These are phyloP conservation scores for Archocentrus centrarchus DNA, from an alignment of 2,113 vertebrate species.

Conservation along the genomic window DNA sequence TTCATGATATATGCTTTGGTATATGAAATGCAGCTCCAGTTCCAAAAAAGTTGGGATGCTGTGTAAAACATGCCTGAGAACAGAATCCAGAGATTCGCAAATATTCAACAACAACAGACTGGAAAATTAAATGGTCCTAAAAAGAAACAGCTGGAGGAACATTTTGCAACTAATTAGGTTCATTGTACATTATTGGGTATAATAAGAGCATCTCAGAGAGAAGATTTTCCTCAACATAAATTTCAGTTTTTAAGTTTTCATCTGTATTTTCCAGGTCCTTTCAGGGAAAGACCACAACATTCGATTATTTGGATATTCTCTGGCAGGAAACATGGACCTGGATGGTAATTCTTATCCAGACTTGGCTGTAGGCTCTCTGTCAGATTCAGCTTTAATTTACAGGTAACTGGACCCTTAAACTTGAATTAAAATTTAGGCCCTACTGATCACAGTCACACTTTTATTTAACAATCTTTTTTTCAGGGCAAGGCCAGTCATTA, in stretches of 20 bases:
- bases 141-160: too few relatives aligned
- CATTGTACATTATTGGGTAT: too few relatives aligned
- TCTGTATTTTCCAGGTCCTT: slow-evolving; percentile 83
- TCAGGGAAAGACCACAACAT: slow-evolving; percentile 82
- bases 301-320: slow-evolving; percentile 91
- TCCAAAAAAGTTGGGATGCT: too few relatives aligned
- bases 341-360: slow-evolving; percentile 95
- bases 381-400: slow-evolving; percentile 90
- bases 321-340: slow-evolving; percentile 96
- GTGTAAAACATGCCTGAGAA: too few relatives aligned
- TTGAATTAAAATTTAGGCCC: slow-evolving; percentile 1
- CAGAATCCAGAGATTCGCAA: too few relatives aligned
- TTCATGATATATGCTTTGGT: too few relatives aligned
- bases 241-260: not conserved
- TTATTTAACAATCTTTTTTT: slow-evolving; percentile 42
- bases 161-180: too few relatives aligned
- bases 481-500: slow-evolving; percentile 91
- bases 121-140: too few relatives aligned
- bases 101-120: too few relatives aligned
- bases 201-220: too few relatives aligned
- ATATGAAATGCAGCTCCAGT: too few relatives aligned
- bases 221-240: not conserved
- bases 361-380: slow-evolving; percentile 93
- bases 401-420: slow-evolving; percentile 77
- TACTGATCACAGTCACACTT: not conserved